Conservation (phyloP, 2,113 vertebrate genomes). For the Balaeniceps rex region DNA sequence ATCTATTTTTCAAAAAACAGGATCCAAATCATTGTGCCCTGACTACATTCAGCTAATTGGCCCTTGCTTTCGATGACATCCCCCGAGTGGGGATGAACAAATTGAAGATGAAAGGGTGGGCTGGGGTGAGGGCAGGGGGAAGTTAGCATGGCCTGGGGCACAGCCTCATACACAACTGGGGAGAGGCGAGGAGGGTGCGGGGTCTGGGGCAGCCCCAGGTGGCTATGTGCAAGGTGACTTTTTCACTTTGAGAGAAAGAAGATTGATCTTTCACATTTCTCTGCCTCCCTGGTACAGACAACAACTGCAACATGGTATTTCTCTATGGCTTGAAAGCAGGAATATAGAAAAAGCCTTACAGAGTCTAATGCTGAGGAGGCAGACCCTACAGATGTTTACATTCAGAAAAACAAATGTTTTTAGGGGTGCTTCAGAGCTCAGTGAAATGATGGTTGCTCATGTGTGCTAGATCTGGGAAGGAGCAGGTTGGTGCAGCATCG, state of each 20-base stretch:
- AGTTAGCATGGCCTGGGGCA: slow-evolving; percentile 1
- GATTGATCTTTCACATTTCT: background rate
- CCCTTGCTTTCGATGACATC: background rate
- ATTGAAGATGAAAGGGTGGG: slow-evolving; percentile 40
- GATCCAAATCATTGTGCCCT: background rate
- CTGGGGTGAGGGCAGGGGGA: background rate
- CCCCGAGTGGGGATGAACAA: background rate
- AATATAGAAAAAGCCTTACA: background rate
- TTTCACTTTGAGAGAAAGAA: background rate
- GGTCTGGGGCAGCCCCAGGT: background rate
- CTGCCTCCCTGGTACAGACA: background rate
- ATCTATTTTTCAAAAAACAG: background rate
- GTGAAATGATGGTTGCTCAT: background rate
- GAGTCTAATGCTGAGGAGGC: background rate
- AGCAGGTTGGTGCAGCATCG: background rate
- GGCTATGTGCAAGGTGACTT: background rate
- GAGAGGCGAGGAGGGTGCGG: background rate
- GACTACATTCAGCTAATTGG: slow-evolving; percentile 46
- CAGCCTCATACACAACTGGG: background rate
- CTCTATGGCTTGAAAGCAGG: background rate
- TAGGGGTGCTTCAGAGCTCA: background rate
- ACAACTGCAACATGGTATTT: background rate
- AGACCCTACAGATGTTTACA: background rate
- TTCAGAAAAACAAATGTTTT: background rate
- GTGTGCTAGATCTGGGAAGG: background rate